Evolutionary conservation across 2,888 invertebrate species (phyloP), one percentile per base, ranked within the genome.

Genomic region (Drosophila birchii): DNA sequence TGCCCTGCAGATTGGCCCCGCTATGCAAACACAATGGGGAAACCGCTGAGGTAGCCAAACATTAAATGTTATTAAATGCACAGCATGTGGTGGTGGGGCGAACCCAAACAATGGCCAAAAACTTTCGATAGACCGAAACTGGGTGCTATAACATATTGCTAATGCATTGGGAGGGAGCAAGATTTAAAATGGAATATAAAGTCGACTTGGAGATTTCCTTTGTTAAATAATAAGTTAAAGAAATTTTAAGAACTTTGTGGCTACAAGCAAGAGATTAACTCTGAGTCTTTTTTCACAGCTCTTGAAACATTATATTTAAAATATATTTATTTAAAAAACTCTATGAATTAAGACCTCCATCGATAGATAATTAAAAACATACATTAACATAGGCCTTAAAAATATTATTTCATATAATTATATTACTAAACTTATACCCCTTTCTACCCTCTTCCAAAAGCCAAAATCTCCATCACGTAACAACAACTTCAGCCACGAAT

Each of bases 51-150:
- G 61, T 76, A 70, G 76, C 62, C 87, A 83, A 88, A 86, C 72
- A 86, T 75, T 76, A 75, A 81, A 78, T 76, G 86, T 86, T 83
- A 84, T 88, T 83, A 88, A 88, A 88, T 86, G 87, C 85, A 84
- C 78, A 84, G 59, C 58, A 83, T 58, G 68, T 45, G 79, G 68
- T 45, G 79, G 58, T 44, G 53, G 47, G 47, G 60, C 70, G 54
- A 80, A 67, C 3, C 47, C 78, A 80, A 87, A 82, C 68, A 55
- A 49, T 75, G 68, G 71, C 61, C 47, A 41, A 61, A 88, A 88
- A 86, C 55, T 86, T 81, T 86, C 62, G 62, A 70, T 86, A 66
- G 51, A 58, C 56, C 58, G 53, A 62, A 81, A 72, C 69, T 74
- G 62, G 62, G 55, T 7, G 23, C 45, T 49, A 29, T 60, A 34